Evolutionary conservation across 1,140 invertebrate genomes (phyloP).

Genomic region (Grapholita molesta): DNA sequence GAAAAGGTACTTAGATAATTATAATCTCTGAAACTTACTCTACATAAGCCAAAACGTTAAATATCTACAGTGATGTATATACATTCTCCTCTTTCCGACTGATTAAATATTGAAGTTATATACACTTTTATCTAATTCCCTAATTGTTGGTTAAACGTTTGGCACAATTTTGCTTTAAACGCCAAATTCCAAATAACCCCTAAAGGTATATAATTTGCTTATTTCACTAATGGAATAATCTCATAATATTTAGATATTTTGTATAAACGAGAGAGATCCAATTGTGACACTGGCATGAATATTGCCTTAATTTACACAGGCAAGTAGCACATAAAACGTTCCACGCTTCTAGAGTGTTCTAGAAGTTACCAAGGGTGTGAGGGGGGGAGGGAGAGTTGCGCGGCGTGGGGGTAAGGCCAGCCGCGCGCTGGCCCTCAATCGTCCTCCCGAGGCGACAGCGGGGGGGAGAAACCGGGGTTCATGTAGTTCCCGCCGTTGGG

Average conservation of each 20-base stretch:
- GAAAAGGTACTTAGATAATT: background rate
- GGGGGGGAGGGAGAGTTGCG: slow-evolving; percentile 57
- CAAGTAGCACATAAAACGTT: background rate
- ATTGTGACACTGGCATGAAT: slow-evolving; percentile 62
- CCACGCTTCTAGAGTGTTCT: slow-evolving; percentile 21
- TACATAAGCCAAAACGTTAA: slow-evolving; percentile 10
- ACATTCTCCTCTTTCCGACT: background rate
- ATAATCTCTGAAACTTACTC: slow-evolving; percentile 12
- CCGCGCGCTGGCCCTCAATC: slow-evolving; percentile 81
- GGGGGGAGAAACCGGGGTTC: slow-evolving; percentile 74
- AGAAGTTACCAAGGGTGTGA: slow-evolving; percentile 67
- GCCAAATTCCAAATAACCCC: slow-evolving; percentile 3
- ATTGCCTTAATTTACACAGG: background rate
- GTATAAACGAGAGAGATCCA: slow-evolving; percentile 64
- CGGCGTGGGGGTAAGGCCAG: slow-evolving; percentile 76
- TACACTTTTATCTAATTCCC: slow-evolving; percentile 59
- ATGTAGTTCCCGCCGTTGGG: slow-evolving; percentile 71
- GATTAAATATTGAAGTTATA: slow-evolving; percentile 32
- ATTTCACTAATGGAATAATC: slow-evolving; percentile 76
- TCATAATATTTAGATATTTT: slow-evolving; percentile 56
- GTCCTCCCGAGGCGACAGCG: slow-evolving; percentile 79
- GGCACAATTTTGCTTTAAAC: slow-evolving; percentile 38
- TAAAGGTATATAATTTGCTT: slow-evolving; percentile 38
- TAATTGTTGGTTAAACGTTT: slow-evolving; percentile 50
- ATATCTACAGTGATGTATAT: slow-evolving; percentile 15